These are phyloP conservation scores for Oncopeltus fasciatus DNA, from an alignment of 1,140 invertebrate genomes.

Conservation along the genomic window DNA sequence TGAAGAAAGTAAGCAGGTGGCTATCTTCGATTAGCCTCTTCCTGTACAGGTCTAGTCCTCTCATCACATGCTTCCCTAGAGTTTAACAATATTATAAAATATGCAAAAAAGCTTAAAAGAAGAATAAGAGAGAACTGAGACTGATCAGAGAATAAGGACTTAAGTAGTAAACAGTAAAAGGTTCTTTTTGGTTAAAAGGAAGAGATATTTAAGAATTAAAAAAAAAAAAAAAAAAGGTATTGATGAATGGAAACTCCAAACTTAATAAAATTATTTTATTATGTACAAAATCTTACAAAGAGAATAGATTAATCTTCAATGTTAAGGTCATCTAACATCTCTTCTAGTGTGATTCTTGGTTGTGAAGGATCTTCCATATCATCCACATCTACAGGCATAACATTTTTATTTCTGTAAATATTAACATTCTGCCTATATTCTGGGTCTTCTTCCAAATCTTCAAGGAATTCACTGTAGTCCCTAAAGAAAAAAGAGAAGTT, in stretches of 20 bases:
- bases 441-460: constrained; percentile 93
- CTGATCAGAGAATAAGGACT: too few relatives aligned
- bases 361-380: constrained; percentile 50
- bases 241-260: background rate
- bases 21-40: too few relatives aligned
- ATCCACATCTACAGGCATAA: constrained; percentile 42
- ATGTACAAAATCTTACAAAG: too few relatives aligned
- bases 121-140: too few relatives aligned
- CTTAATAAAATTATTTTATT: background rate
- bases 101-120: too few relatives aligned
- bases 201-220: background rate
- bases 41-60: too few relatives aligned
- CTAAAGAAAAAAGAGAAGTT: constrained; percentile 33
- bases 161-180: too few relatives aligned
- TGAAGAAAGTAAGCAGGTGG: too few relatives aligned
- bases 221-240: background rate
- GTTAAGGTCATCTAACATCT: constrained; percentile 93
- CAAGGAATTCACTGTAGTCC: constrained; percentile 89
- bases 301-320: constrained; percentile 62
- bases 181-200: too few relatives aligned
- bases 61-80: too few relatives aligned
- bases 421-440: constrained; percentile 79
- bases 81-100: too few relatives aligned
- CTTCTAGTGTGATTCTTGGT: constrained; percentile 80
- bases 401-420: constrained; percentile 69